A percentile compares a stretch with the other conserved stretches of the same genome.
These are phyloP conservation scores for Yponomeuta evonymella DNA, from an alignment of 2,888 invertebrate species.

Conservation along the genomic window DNA sequence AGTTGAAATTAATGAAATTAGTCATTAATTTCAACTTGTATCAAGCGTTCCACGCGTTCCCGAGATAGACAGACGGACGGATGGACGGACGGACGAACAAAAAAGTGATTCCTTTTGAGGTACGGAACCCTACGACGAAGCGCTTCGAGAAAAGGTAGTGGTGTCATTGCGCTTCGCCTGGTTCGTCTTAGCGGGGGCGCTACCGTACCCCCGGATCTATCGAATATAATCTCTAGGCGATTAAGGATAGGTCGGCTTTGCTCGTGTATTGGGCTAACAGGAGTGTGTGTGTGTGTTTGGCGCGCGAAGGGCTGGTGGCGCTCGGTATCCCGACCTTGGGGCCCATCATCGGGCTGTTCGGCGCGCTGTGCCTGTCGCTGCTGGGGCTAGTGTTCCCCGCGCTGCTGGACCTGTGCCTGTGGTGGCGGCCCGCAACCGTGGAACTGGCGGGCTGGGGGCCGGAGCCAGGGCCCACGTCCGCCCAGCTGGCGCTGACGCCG, in stretches of 20 bases:
- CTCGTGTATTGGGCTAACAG: neutral
- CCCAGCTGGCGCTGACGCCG: neutral
- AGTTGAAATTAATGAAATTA: no score
- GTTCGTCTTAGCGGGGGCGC: no score
- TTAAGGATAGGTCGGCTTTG: neutral
- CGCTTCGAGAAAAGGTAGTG: no score
- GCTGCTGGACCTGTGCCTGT: constrained; percentile 53
- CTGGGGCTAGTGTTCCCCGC: constrained; percentile 91
- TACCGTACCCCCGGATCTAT: no score
- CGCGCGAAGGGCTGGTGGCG: constrained; percentile 54
- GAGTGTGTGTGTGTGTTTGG: neutral
- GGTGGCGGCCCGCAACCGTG: constrained; percentile 31
- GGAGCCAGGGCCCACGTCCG: constrained; percentile 5
- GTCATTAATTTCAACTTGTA: no score
- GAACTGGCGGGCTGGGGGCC: constrained; percentile 32
- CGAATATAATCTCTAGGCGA: neutral
- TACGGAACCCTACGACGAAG: no score
- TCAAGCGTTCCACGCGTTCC: no score
- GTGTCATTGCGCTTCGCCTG: no score
- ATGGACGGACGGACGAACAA: no score
- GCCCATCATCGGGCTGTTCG: constrained; percentile 85
- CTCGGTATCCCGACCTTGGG: constrained; percentile 85
- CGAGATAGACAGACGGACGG: no score
- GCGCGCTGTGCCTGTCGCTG: constrained; percentile 90
- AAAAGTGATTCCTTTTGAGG: no score